Conservation (phyloP, 2,797 vertebrate genomes). For the Thalassophryne amazonica region DNA sequence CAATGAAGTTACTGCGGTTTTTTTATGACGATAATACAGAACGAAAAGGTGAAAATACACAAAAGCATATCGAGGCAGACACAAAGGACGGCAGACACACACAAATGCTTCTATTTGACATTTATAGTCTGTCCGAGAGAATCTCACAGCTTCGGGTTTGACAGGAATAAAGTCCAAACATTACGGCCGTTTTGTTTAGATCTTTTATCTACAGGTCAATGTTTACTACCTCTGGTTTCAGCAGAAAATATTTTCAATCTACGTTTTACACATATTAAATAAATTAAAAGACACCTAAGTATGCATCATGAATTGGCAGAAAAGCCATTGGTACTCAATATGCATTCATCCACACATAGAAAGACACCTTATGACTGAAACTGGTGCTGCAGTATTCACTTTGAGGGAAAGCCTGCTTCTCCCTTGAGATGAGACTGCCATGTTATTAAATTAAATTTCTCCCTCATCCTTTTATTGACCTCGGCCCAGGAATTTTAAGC, state of each 20-base stretch:
- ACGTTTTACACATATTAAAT: too few species aligned
- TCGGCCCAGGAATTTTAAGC: background rate
- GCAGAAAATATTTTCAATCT: too few species aligned
- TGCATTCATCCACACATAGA: background rate
- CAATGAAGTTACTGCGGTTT: too few species aligned
- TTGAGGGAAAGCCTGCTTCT: background rate
- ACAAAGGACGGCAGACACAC: background rate
- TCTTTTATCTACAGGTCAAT: background rate
- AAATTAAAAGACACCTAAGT: background rate
- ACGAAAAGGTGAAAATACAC: background rate
- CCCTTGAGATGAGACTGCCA: background rate
- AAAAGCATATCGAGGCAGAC: background rate
- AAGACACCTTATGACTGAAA: background rate
- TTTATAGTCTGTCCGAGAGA: background rate
- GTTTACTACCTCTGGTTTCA: background rate
- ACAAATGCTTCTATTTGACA: background rate
- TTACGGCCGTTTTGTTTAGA: background rate
- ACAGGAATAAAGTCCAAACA: background rate
- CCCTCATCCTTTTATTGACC: background rate
- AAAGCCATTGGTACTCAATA: background rate
- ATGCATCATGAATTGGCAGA: too few species aligned
- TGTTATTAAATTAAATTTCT: constrained; percentile 7
- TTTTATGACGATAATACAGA: too few species aligned
- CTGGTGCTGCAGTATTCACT: background rate
- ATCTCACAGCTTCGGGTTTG: background rate